Percentiles rank a stretch among this genome's conserved stretches.
These are phyloP conservation scores for Zeuzera pyrina DNA, from an alignment of 2,888 invertebrate species.

Conservation along the genomic window DNA sequence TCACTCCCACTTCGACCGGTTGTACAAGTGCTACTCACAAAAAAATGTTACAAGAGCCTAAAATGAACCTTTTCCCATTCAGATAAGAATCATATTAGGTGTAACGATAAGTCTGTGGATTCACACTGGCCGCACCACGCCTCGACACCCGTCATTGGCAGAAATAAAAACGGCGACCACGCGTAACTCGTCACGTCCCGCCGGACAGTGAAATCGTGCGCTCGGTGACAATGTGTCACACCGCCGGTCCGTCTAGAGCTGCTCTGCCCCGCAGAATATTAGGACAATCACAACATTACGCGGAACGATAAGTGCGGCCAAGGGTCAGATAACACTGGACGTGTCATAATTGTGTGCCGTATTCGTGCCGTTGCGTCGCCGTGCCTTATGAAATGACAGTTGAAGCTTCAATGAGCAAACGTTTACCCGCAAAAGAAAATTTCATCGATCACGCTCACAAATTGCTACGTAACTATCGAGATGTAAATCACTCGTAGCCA, in stretches of 20 bases:
- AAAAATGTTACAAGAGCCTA: constrained; percentile 9
- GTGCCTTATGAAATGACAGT: constrained; percentile 69
- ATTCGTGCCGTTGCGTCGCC: constrained; percentile 45
- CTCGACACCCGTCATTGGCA: constrained; percentile 72
- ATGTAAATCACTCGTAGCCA: constrained; percentile 63
- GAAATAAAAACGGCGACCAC: constrained; percentile 72
- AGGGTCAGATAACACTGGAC: constrained; percentile 37
- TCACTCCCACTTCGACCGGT: constrained; percentile 65
- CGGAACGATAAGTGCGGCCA: constrained; percentile 18
- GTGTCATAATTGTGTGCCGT: constrained; percentile 34
- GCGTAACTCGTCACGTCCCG: constrained; percentile 70
- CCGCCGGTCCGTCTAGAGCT: constrained; percentile 33
- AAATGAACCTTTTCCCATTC: constrained; percentile 30
- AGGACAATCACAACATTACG: constrained; percentile 15
- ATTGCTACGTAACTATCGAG: constrained; percentile 63
- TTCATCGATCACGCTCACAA: constrained; percentile 67
- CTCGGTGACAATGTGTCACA: constrained; percentile 66
- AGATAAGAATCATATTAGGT: constrained; percentile 29
- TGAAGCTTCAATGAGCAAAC: constrained; percentile 65
- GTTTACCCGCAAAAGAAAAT: constrained; percentile 59
- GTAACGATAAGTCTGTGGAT: constrained; percentile 31
- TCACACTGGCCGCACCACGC: constrained; percentile 60
- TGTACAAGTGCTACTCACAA: constrained; percentile 30
- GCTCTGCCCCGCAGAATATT: constrained; percentile 21
- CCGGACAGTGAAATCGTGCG: constrained; percentile 68